A percentile compares a stretch with the other conserved stretches of the same genome.
phyloP scores from a whole-genome alignment of 2,113 vertebrate genomes.

The Channa argus region DNA sequence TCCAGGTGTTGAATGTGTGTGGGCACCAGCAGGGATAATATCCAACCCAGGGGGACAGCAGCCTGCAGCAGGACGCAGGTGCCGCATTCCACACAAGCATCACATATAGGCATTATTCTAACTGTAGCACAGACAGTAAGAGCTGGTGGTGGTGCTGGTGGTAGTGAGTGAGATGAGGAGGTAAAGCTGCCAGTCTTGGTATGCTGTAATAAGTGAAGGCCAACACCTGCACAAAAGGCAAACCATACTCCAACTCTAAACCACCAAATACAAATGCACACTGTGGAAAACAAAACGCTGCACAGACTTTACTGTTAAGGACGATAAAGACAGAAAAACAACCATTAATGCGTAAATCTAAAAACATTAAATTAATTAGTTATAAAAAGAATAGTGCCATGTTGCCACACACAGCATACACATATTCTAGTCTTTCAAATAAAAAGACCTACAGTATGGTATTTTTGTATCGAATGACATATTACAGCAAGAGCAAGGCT shows the following conservation, averaged over 20 bases:
- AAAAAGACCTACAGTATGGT: background rate
- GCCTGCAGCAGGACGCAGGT: conserved; percentile 56
- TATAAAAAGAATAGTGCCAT: background rate
- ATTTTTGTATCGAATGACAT: too few relatives aligned
- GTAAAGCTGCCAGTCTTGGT: conserved; percentile 32
- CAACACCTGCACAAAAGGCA: conserved; percentile 39
- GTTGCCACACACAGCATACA: too few relatives aligned
- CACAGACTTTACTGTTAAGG: background rate
- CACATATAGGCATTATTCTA: conserved; percentile 32
- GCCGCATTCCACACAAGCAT: conserved; percentile 40
- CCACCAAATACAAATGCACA: background rate
- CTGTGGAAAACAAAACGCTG: conserved; percentile 3
- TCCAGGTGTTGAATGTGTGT: background rate
- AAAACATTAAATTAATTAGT: background rate
- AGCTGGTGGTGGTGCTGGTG: conserved; percentile 11
- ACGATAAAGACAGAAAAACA: background rate
- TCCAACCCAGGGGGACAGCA: conserved; percentile 29
- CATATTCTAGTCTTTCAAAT: background rate
- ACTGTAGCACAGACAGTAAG: conserved; percentile 20
- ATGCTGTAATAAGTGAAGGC: conserved; percentile 28
- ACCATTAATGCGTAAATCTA: background rate
- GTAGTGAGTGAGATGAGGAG: background rate
- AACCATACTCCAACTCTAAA: background rate
- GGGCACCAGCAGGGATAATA: conserved; percentile 35
- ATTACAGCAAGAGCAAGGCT: too few relatives aligned